A percentile compares a stretch with the other conserved stretches of the same genome.
These are phyloP conservation scores for Epistrophella euchroma DNA, from an alignment of 2,888 invertebrate species.

Conservation along the genomic window DNA sequence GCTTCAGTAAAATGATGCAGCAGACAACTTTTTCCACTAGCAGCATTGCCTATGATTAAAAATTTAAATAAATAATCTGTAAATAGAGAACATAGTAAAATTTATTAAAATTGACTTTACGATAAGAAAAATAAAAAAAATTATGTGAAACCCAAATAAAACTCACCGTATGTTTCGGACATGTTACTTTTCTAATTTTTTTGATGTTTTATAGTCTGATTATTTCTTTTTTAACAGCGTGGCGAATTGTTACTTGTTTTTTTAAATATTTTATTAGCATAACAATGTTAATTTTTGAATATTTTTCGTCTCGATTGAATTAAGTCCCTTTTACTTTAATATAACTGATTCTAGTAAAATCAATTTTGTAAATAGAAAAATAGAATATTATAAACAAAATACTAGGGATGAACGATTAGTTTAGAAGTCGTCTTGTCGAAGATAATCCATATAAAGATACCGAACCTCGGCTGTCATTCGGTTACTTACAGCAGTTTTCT, in stretches of 20 bases:
- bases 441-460: no score
- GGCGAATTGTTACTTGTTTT: constrained; percentile 16
- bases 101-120: constrained; percentile 3
- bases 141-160: constrained; percentile 21
- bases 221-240: constrained; percentile 16
- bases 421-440: no score
- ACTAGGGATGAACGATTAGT: not conserved
- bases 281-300: constrained; percentile 39
- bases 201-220: constrained; percentile 2
- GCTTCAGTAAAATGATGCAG: constrained; percentile 93
- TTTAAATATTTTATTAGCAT: constrained; percentile 36
- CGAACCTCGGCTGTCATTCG: no score
- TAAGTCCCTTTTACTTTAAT: not conserved
- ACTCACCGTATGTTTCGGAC: constrained; percentile 83
- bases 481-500: no score
- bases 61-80: constrained; percentile 94
- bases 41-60: constrained; percentile 93
- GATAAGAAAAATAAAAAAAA: not conserved
- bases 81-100: constrained; percentile 78
- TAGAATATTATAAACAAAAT: constrained; percentile 27
- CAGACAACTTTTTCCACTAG: constrained; percentile 92
- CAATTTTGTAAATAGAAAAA: constrained; percentile 2
- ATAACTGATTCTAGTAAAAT: not conserved
- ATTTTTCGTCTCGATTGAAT: not conserved
- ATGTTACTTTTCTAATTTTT: constrained; percentile 75